Conservation (phyloP, 2,113 vertebrate genomes). For the Antechinus flavipes region DNA sequence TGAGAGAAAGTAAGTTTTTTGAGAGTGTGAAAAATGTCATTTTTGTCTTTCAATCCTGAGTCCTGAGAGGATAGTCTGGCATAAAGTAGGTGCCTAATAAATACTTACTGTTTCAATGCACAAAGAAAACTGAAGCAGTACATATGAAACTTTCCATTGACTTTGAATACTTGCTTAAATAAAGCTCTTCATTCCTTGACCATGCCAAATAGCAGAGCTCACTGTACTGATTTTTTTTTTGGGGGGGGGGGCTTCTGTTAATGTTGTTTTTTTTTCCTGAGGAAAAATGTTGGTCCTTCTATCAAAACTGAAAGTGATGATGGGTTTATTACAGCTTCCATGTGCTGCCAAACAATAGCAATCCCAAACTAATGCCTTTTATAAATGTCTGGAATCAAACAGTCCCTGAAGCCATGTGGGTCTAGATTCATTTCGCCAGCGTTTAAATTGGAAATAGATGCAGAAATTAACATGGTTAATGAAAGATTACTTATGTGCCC, state of each 20-base stretch:
- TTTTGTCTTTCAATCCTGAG: neutral
- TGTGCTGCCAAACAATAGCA: conserved; percentile 18
- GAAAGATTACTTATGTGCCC: conserved; percentile 9
- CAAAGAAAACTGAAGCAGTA: conserved; percentile 12
- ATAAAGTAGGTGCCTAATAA: neutral
- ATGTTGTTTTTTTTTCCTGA: conserved; percentile 37
- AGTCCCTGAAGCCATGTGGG: conserved; percentile 30
- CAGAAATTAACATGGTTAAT: conserved; percentile 38
- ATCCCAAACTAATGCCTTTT: conserved; percentile 27
- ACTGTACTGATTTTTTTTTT: conserved; percentile 4
- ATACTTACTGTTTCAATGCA: neutral
- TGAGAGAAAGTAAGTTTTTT: neutral
- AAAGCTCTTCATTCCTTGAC: neutral
- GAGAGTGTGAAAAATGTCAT: neutral
- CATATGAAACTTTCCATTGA: conserved; percentile 17
- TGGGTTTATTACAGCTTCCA: conserved; percentile 7
- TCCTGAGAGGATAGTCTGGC: neutral
- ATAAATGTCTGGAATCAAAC: conserved; percentile 17
- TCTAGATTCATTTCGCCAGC: conserved; percentile 27
- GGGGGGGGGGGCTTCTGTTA: neutral
- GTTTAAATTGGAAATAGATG: conserved; percentile 12
- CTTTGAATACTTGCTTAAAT: neutral
- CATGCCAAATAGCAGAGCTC: neutral
- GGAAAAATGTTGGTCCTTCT: conserved; percentile 1
- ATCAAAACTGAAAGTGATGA: conserved; percentile 34